Conservation (phyloP, 1,140 invertebrate species). For the Leptinotarsa undecemlineata region DNA sequence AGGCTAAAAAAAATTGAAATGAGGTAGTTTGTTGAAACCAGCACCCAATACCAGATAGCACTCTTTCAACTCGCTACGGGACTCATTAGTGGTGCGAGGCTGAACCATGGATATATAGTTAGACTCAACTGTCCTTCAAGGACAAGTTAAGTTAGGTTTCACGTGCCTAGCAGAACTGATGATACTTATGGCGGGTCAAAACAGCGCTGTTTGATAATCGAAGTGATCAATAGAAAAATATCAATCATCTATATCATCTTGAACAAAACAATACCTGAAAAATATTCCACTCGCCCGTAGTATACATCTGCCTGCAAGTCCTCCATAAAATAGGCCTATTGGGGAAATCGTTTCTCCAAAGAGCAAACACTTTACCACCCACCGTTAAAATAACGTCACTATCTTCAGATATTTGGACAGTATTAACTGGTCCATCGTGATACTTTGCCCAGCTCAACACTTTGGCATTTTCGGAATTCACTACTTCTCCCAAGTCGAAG, state of each 20-base stretch:
- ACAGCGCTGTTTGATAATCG: too few species aligned
- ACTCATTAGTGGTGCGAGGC: too few species aligned
- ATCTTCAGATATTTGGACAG: slow-evolving; percentile 56
- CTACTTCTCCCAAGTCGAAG: slow-evolving; percentile 60
- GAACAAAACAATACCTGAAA: slow-evolving; percentile 21
- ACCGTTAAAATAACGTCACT: slow-evolving; percentile 61
- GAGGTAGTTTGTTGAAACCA: not conserved
- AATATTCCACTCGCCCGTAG: slow-evolving; percentile 58
- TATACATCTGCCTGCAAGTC: slow-evolving; percentile 57
- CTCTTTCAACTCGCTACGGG: too few species aligned
- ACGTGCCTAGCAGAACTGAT: too few species aligned
- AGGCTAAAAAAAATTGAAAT: slow-evolving; percentile 26
- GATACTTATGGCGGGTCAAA: too few species aligned
- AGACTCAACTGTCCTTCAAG: too few species aligned
- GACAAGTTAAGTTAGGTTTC: too few species aligned
- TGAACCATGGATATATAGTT: too few species aligned
- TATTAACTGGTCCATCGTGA: slow-evolving; percentile 69
- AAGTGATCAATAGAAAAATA: not conserved
- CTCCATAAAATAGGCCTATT: slow-evolving; percentile 61
- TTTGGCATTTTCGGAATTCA: slow-evolving; percentile 60
- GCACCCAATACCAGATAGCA: too few species aligned
- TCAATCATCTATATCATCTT: not conserved
- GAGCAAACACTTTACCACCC: slow-evolving; percentile 63
- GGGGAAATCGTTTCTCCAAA: slow-evolving; percentile 61
- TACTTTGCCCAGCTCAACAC: slow-evolving; percentile 58